Evolutionary conservation across 2,888 invertebrate species (phyloP), one percentile per base, ranked within the genome.

Genomic region (Hyposoter dolosus): DNA sequence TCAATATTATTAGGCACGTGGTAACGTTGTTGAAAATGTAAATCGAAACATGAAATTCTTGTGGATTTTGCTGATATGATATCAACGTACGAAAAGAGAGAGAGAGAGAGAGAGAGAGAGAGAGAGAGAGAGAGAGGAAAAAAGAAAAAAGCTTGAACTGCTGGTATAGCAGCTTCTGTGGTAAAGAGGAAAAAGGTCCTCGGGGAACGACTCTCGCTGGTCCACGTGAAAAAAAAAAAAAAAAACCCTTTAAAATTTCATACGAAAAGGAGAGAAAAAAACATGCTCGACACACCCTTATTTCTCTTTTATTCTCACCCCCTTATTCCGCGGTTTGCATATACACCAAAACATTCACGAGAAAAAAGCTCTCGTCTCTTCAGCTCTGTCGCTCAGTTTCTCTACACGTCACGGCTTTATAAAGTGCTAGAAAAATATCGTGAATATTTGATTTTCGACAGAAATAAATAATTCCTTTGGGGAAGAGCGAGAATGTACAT

Each of bases 381-480:
- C 82, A 75, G 53, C 63, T 75, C 84, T 87, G 88, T 82, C 89
- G 87, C 74, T 87, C 88, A 88, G 85, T 86, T 65, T 69, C 40
- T 66, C 66, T 77, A 17, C 68, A 76, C 65, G 78, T 86, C 84
- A 82, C 76, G 69, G 86, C 82, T 86, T 86, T 86, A 86, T 86
- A 86, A 86, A 86, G 86, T 86, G 86, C 86, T 84, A 86, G 86
- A 86, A 86, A 86, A 83, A 86, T 86, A 86, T 86, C 83, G 86
- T 86, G 71, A 86, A 86, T 86, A 86, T 86, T 86, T 86, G 75
- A 86, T 84, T 66, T 78, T 56, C 68, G 82, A 78, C 79, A 32
- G 81, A 82, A 69, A 86, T 86, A 86, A 86, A 86, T 86, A 86
- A 86, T 86, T 86, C 86, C 69, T 76, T 66, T 69, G 68, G 66